phyloP scores from a whole-genome alignment of 2,888 invertebrate genomes.

The Acanthacorydalis orientalis region DNA sequence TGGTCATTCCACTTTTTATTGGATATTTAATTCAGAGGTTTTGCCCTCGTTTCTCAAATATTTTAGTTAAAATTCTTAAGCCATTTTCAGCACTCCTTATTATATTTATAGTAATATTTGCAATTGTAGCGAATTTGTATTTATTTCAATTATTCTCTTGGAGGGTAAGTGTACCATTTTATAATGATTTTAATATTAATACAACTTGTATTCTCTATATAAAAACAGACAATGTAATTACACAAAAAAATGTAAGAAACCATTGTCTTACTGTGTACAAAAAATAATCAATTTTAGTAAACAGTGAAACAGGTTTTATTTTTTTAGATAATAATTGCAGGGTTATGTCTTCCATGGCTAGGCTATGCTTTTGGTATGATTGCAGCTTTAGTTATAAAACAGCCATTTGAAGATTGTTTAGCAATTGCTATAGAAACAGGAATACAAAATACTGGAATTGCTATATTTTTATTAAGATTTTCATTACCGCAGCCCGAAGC shows the following conservation, averaged over 20 bases:
- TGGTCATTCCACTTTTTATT: conserved; percentile 61
- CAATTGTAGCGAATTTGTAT: conserved; percentile 76
- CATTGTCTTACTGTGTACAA: no score
- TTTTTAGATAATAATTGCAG: conserved; percentile 58
- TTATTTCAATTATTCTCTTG: conserved; percentile 77
- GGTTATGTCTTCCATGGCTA: conserved; percentile 65
- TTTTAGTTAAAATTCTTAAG: conserved; percentile 67
- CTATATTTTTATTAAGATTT: conserved; percentile 72
- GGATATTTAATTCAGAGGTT: conserved; percentile 49
- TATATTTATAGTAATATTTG: conserved; percentile 71
- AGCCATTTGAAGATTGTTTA: conserved; percentile 48
- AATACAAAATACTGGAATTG: conserved; percentile 83
- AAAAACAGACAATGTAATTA: no score
- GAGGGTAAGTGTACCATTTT: conserved; percentile 40
- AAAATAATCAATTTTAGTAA: no score
- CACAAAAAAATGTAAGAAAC: no score
- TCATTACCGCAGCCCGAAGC: conserved; percentile 71
- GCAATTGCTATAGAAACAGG: conserved; percentile 89
- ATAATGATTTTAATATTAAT: background rate
- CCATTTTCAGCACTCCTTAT: conserved; percentile 67
- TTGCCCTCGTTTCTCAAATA: conserved; percentile 45
- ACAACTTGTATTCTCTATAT: background rate
- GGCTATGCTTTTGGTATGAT: conserved; percentile 58
- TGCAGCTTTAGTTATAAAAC: conserved; percentile 40
- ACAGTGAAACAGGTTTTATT: conserved; percentile 4